Base-by-base conservation (phyloP, 2,113 vertebrate species). In the Leiothrix lutea region DNA sequence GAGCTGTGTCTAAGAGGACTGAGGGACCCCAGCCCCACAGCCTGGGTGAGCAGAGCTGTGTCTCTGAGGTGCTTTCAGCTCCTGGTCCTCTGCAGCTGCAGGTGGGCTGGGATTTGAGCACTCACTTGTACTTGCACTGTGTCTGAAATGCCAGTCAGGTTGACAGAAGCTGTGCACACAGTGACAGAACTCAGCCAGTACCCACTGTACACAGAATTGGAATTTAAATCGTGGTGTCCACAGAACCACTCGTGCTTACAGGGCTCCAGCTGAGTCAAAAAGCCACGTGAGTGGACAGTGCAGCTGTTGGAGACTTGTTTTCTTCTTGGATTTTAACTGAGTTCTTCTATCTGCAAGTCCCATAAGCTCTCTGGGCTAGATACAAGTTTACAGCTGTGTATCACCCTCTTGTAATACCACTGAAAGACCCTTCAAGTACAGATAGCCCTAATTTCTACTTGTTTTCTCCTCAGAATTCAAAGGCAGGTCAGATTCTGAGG, bases 321-420 rank as follows among this genome's bases (percentile, higher is more conserved):
- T 88, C 14, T 47, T 72, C 67, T 83, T 89, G 74, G 31, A 31
- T 92, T 92, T 90, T 74, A 77, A 36, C 31, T 22, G 69, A 64
- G 36, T 69, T 92, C 38, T 29, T 58, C 35, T 93, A 20, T 78
- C 57, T 93, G 82, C 72, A 88, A 86, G 56, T 36, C 36, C 92
- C 23, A 5, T 84, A 80, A 90, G 31, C 24, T 36, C 15, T 84
- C 67, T 83, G 22, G 86, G 64, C 64, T 67, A 38, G n/a, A 23
- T 77, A 2, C 3, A 44, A 71, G 25, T 77, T 78, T 83, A 33
- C 71, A 65, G 24, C 33, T 53, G 11, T 62, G 20, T 38, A 33
- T 69, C 78, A 64, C 25, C 25, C n/a, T 35, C 7, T 48, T 80
- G 58, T 84, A 90, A 78, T 80, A 84, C 56, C 92, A 84, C 14